Percentiles rank a stretch among this genome's conserved stretches.
Evolutionary conservation across 2,113 vertebrate species (phyloP).

Genomic region (Xenus cinereus): DNA sequence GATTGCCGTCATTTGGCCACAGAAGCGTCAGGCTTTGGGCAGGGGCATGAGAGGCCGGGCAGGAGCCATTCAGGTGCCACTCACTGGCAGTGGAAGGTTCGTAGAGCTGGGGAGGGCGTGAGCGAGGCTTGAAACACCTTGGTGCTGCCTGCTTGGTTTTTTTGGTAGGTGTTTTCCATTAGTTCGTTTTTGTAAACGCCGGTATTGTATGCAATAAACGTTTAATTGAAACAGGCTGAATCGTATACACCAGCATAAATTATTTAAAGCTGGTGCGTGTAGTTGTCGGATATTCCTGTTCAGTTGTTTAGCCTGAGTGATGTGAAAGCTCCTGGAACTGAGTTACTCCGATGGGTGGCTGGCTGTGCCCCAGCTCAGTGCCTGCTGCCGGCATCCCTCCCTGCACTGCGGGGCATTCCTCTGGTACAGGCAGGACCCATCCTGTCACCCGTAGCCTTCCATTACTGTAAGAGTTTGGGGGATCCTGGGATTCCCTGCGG

Average conservation of each 20-base stretch:
- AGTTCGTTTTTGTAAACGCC: rapidly evolving
- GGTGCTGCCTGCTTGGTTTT: not conserved
- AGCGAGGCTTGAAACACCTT: not conserved
- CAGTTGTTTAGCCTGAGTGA: not conserved
- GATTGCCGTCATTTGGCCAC: not conserved
- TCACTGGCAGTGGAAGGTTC: not conserved
- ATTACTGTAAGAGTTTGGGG: rapidly evolving
- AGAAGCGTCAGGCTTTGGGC: not conserved
- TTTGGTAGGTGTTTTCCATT: rapidly evolving
- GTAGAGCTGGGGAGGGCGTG: rapidly evolving
- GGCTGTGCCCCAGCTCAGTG: rapidly evolving
- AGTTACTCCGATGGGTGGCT: rapidly evolving
- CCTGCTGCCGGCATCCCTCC: rapidly evolving
- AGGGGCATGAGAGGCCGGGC: no score
- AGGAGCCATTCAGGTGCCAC: rapidly evolving
- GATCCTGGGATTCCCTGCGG: rapidly evolving
- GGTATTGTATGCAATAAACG: rapidly evolving
- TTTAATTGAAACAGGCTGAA: not conserved
- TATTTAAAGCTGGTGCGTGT: rapidly evolving
- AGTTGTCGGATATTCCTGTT: not conserved
- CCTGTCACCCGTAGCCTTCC: rapidly evolving
- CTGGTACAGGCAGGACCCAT: no score
- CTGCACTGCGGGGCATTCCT: rapidly evolving
- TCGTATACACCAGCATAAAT: rapidly evolving
- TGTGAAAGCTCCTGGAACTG: no score